Conservation (phyloP, 2,888 invertebrate species). For the Boloria euphrosyne region DNA sequence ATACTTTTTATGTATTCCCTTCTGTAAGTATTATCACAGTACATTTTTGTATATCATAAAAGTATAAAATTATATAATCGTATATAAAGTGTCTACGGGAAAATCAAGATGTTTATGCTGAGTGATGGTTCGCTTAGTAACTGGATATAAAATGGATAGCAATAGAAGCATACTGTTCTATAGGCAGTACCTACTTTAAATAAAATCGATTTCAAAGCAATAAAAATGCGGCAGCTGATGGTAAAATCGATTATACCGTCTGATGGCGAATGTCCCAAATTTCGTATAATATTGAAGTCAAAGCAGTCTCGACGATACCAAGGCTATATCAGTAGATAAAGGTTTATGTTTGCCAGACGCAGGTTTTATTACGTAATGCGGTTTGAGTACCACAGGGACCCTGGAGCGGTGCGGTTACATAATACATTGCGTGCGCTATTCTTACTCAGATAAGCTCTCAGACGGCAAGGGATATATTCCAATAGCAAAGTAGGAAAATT, state of each 20-base stretch:
- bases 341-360: slow-evolving; percentile 48
- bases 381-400: slow-evolving; percentile 46
- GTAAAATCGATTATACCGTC: slow-evolving; percentile 34
- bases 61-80: too few species aligned
- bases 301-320: slow-evolving; percentile 36
- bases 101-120: too few species aligned
- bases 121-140: too few species aligned
- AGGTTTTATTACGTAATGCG: slow-evolving; percentile 57
- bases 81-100: too few species aligned
- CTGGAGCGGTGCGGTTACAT: slow-evolving; percentile 50
- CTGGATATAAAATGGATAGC: too few species aligned
- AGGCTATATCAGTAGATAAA: slow-evolving; percentile 40
- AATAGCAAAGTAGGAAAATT: slow-evolving; percentile 25
- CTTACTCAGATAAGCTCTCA: slow-evolving; percentile 53
- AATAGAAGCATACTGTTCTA: background rate
- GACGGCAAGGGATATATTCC: slow-evolving; percentile 56
- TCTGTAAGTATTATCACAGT: background rate
- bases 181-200: background rate
- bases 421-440: slow-evolving; percentile 62
- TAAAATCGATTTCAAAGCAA: slow-evolving; percentile 24
- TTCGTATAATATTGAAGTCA: slow-evolving; percentile 32
- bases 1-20: background rate
- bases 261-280: slow-evolving; percentile 25
- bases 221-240: slow-evolving; percentile 32
- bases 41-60: too few species aligned